A percentile compares a stretch with the other conserved stretches of the same genome.
These are phyloP conservation scores for Epinephelus moara DNA, from an alignment of 2,113 vertebrate species.

Conservation along the genomic window DNA sequence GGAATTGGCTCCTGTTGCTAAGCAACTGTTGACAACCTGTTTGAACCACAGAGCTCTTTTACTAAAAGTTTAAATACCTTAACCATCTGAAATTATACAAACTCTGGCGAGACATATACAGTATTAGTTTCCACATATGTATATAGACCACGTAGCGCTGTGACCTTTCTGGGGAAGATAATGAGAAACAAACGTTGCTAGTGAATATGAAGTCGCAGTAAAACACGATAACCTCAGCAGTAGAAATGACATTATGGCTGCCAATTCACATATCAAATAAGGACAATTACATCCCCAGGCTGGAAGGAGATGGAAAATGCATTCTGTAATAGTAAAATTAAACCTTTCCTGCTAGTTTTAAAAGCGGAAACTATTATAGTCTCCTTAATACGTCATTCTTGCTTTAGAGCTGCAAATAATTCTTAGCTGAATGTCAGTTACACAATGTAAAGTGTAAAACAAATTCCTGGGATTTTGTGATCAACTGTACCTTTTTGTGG, in stretches of 20 bases:
- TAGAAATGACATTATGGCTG: conserved; percentile 43
- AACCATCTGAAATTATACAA: conserved; percentile 38
- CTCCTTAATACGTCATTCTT: background rate
- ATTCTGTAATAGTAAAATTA: background rate
- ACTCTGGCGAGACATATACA: background rate
- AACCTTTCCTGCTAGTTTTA: conserved; percentile 14
- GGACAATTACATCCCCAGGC: conserved; percentile 41
- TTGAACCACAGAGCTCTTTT: conserved; percentile 38
- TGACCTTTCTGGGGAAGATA: conserved; percentile 23
- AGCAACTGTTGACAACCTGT: conserved; percentile 74
- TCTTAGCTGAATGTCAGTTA: conserved; percentile 4
- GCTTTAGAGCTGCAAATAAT: conserved; percentile 9
- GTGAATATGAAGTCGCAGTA: conserved; percentile 19
- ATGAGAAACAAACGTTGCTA: background rate
- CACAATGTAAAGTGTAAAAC: conserved; percentile 41
- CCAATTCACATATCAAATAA: conserved; percentile 49
- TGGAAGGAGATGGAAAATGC: conserved; percentile 31
- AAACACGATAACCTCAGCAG: conserved; percentile 42
- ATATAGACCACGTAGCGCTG: background rate
- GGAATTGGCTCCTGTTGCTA: conserved; percentile 67
- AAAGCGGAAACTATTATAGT: conserved; percentile 13
- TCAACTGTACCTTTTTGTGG: conserved; percentile 14
- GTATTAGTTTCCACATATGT: conserved; percentile 1
- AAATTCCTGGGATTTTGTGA: conserved; percentile 23
- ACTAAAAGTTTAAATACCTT: conserved; percentile 61